Evolutionary conservation across 2,113 vertebrate genomes (phyloP).

Genomic region (Panurus biarmicus): DNA sequence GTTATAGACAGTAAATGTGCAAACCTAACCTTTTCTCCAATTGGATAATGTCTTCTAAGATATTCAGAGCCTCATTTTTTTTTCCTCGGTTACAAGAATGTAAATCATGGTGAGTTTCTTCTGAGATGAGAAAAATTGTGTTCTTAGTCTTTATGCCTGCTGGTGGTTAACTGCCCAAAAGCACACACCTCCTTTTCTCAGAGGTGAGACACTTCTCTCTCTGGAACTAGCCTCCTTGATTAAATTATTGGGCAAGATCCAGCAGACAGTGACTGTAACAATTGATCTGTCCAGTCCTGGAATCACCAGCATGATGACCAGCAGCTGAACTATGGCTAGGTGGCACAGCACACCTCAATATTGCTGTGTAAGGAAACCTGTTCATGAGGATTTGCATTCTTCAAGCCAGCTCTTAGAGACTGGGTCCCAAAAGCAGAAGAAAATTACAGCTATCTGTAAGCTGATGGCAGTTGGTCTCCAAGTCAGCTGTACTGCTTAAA

Average conservation of each 20-base stretch:
- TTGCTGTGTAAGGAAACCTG: not conserved
- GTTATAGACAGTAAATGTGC: not conserved
- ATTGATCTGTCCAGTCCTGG: not conserved
- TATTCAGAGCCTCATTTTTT: not conserved
- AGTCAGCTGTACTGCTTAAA: not conserved
- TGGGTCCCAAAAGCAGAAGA: not conserved
- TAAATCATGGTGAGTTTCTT: not conserved
- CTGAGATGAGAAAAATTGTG: not conserved
- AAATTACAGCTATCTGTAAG: not conserved
- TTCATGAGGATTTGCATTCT: not conserved
- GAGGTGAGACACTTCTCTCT: not conserved
- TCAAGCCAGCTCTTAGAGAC: not conserved
- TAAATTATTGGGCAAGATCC: not conserved
- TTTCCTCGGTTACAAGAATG: not conserved
- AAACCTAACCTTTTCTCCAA: constrained; percentile 32
- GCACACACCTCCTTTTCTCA: fast-evolving
- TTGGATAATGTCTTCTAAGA: not conserved
- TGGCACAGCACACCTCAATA: fast-evolving
- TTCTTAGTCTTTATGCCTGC: not conserved
- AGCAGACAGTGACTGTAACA: not conserved
- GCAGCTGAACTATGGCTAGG: not conserved
- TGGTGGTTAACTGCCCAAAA: not conserved
- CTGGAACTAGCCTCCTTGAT: not conserved
- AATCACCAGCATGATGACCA: not conserved
- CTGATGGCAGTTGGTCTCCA: not conserved